Conservation (phyloP, 2,113 vertebrate genomes). For the Lepus europaeus region DNA sequence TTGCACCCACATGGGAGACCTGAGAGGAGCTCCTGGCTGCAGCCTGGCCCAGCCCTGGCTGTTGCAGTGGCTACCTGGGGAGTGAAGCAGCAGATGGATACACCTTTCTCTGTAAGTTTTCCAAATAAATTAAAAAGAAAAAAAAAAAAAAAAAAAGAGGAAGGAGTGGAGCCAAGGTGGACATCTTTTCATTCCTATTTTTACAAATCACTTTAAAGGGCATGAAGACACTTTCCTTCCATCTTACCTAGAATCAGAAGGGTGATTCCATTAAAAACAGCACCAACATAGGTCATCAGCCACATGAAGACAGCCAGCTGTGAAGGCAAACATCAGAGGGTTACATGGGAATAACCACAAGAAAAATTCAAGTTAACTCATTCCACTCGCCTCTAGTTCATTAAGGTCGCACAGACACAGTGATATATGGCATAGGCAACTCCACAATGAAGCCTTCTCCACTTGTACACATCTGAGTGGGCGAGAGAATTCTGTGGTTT, state of each 20-base stretch:
- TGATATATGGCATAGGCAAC: background rate
- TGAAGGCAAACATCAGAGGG: slow-evolving; percentile 24
- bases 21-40: no score
- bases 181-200: background rate
- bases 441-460: background rate
- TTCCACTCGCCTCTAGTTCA: background rate
- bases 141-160: no score
- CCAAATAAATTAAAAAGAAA: no score
- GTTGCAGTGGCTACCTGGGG: no score
- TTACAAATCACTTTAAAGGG: background rate
- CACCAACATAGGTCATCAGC: slow-evolving; percentile 95
- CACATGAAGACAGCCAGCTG: slow-evolving; percentile 96
- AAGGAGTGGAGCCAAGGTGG: no score
- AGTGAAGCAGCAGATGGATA: no score
- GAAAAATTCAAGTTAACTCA: background rate
- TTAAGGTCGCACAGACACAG: background rate
- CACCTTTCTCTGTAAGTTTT: no score
- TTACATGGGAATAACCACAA: background rate
- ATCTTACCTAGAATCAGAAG: slow-evolving; percentile 94
- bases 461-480: background rate
- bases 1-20: no score
- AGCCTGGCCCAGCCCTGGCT: no score
- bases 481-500: background rate
- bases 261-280: slow-evolving; percentile 96
- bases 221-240: background rate